Conservation (phyloP, 2,797 vertebrate species). For the Peromyscus aztecus region DNA sequence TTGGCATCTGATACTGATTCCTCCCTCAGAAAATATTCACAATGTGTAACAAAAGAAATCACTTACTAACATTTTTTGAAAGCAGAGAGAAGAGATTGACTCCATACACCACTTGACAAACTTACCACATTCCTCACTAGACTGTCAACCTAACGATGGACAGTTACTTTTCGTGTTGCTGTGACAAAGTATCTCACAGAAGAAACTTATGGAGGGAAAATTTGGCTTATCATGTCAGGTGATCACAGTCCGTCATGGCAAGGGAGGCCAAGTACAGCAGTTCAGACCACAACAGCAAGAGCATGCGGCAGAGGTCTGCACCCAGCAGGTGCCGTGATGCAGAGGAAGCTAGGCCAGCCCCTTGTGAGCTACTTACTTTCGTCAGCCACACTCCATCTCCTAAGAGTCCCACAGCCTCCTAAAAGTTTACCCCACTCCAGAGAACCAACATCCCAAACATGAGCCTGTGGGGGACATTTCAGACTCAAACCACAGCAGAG, state of each 20-base stretch:
- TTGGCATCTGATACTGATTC: background rate
- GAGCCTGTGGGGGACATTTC: background rate
- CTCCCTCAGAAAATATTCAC: slow-evolving; percentile 31
- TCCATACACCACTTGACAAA: background rate
- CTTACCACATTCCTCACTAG: background rate
- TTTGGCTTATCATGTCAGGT: background rate
- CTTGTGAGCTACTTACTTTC: background rate
- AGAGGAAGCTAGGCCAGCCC: background rate
- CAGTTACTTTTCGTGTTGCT: background rate
- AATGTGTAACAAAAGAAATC: background rate
- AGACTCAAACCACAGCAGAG: background rate
- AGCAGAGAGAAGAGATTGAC: background rate
- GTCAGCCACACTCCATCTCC: background rate
- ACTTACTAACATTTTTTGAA: background rate
- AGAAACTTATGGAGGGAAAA: background rate
- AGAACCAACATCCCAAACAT: background rate
- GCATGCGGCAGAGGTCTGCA: background rate
- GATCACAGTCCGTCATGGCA: background rate
- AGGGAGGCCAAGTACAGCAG: background rate
- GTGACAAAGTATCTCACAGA: background rate
- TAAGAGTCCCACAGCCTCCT: background rate
- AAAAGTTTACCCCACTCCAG: background rate
- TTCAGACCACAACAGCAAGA: background rate
- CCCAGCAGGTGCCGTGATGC: no score
- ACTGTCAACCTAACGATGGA: background rate